A percentile compares a stretch with the other conserved stretches of the same genome.
phyloP scores from a whole-genome alignment of 2,888 invertebrate species.

The Cyclophora punctaria region DNA sequence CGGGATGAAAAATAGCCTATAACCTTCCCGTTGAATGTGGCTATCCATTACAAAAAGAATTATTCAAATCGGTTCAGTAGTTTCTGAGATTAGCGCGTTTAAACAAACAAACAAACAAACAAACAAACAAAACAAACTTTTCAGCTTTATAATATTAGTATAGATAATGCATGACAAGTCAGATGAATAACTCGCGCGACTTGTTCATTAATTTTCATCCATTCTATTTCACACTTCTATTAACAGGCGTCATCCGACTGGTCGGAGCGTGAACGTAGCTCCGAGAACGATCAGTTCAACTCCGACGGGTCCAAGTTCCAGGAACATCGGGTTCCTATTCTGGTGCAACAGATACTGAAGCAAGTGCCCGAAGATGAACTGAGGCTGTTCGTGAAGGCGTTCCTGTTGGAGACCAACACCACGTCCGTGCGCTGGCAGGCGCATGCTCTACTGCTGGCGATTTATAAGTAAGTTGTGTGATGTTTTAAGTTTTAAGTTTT shows the following conservation, averaged over 20 bases:
- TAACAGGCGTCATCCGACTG: constrained; percentile 43
- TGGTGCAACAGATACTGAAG: constrained; percentile 64
- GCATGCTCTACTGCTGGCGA: constrained; percentile 87
- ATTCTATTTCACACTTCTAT: background rate
- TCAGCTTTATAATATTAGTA: too few relatives aligned
- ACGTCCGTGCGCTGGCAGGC: constrained; percentile 97
- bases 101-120: too few relatives aligned
- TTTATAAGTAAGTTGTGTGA: constrained; percentile 80
- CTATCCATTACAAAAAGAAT: too few relatives aligned
- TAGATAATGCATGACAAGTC: background rate
- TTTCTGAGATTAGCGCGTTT: too few relatives aligned
- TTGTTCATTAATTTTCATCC: background rate
- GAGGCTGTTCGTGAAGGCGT: constrained; percentile 88
- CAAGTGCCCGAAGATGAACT: constrained; percentile 78
- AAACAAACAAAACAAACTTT: too few relatives aligned
- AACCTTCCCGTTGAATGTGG: too few relatives aligned
- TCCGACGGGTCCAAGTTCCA: constrained; percentile 70
- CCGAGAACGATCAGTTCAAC: constrained; percentile 60
- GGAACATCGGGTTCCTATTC: constrained; percentile 56
- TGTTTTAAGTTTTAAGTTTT: too few relatives aligned
- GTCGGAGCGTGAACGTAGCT: constrained; percentile 63
- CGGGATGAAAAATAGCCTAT: too few relatives aligned
- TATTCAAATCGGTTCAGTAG: too few relatives aligned
- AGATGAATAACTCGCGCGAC: background rate
- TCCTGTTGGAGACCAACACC: constrained; percentile 94